Percentiles rank a stretch among this genome's conserved stretches.
phyloP scores from a whole-genome alignment of 2,113 vertebrate genomes.

The Origma solitaria region DNA sequence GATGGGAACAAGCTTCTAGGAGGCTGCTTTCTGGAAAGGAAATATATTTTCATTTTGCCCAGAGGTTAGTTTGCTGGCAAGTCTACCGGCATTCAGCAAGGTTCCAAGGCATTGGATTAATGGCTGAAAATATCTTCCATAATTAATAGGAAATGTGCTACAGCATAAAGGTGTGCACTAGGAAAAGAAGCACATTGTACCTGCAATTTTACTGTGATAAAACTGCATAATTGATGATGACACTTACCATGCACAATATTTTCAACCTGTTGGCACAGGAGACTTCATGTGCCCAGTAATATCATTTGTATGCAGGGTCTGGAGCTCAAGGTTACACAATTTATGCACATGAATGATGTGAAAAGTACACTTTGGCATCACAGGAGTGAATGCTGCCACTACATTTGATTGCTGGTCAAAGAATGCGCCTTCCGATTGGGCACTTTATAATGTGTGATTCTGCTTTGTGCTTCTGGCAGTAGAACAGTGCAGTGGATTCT shows the following conservation, averaged over 20 bases:
- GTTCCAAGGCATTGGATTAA: background rate
- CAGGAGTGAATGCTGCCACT: background rate
- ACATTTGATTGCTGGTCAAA: background rate
- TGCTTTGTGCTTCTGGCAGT: background rate
- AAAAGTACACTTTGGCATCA: background rate
- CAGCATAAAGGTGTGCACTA: background rate
- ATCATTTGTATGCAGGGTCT: background rate
- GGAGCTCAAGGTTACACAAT: background rate
- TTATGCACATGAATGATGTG: background rate
- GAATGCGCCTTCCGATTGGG: background rate
- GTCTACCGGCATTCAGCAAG: background rate
- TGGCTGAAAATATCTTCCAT: background rate
- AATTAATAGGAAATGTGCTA: background rate
- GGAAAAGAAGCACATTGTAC: background rate
- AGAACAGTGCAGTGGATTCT: background rate
- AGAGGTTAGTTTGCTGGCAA: background rate
- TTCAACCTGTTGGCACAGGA: background rate
- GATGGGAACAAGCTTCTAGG: background rate
- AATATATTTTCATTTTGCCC: background rate
- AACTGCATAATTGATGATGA: background rate
- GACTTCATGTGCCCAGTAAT: background rate
- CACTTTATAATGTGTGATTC: background rate
- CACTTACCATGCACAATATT: background rate
- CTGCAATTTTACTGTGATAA: background rate
- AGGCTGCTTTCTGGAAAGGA: background rate